A percentile compares a stretch with the other conserved stretches of the same genome.
phyloP scores from a whole-genome alignment of 2,888 invertebrate genomes.

The Pasiphila rectangulata region DNA sequence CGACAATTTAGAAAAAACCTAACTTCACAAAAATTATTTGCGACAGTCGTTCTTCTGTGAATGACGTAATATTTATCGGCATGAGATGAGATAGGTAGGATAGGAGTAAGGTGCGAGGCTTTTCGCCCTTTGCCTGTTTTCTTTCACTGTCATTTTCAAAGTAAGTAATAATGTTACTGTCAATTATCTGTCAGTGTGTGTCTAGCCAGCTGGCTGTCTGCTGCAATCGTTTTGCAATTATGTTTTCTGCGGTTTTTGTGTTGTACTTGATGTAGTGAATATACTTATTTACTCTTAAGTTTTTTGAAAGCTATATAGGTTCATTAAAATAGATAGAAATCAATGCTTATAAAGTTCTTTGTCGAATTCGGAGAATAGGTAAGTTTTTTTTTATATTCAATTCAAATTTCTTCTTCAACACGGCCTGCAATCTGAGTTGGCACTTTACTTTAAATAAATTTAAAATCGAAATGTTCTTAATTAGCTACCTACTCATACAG shows the following conservation, averaged over 20 bases:
- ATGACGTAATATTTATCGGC: too few relatives aligned
- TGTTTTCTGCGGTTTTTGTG: background rate
- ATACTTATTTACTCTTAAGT: background rate
- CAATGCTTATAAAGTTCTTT: too few relatives aligned
- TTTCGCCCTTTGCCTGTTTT: background rate
- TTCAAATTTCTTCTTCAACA: too few relatives aligned
- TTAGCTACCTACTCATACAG: too few relatives aligned
- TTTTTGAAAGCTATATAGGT: too few relatives aligned
- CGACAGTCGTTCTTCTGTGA: too few relatives aligned
- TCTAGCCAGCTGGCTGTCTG: background rate
- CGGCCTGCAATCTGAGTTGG: constrained; percentile 9
- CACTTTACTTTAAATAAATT: background rate
- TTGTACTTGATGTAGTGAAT: background rate
- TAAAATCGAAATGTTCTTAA: too few relatives aligned
- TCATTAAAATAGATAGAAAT: too few relatives aligned
- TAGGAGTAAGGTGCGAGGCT: too few relatives aligned
- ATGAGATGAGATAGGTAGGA: background rate
- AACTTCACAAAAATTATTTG: constrained; percentile 24
- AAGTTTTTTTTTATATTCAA: background rate
- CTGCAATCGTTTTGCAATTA: background rate
- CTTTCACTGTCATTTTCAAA: background rate
- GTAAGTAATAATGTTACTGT: background rate
- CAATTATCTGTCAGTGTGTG: background rate
- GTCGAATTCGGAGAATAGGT: background rate
- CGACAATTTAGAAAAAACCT: constrained; percentile 32